Evolutionary conservation across 2,888 invertebrate genomes (phyloP), one percentile per base, ranked within the genome.

Genomic region (Alsophila aescularia): DNA sequence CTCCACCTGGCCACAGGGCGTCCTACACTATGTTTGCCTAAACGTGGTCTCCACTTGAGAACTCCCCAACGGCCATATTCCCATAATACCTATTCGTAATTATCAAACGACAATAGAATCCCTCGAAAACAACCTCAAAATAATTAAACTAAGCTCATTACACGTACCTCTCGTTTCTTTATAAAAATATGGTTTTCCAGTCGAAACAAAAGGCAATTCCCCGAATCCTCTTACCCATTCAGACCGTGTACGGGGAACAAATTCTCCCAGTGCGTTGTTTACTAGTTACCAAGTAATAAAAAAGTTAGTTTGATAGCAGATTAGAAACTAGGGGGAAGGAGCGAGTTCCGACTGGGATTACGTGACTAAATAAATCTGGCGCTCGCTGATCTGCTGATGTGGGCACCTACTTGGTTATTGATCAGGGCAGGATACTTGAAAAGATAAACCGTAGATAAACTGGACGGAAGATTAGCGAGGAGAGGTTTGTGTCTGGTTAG

Each of bases 251-350:
- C 66, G 36, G 36, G 32, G 70, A 74, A 77, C 77, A 75, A 75
- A 75, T 75, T 77, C 71, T 69, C 72, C 69, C 62, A 62, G 62
- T 66, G 64, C 75, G 76, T 79, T 85, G 83, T 84, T 85, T 83
- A 79, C 81, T 79, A 79, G 82, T 85, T 85, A 82, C 76, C 74
- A 80, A 86, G 81, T 81, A 86, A 85, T 86, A 86, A 85, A 86
- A 79, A 84, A 85, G 82, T 84, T 81, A 80, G 79, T 85, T 84
- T 77, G 83, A 83, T 81, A 81, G 81, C 81, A 85, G 84, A 86
- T 87, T 85, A 85, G 83, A 79, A 83, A 84, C 77, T 81, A 79
- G 75, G 74, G 72, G 70, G 69, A 80, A 73, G 76, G 69, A 54
- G 58, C 61, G 66, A 79, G 77, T 78, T 77, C 72, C 74, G 73